These are phyloP conservation scores for Streblospio benedicti DNA, from an alignment of 1,140 invertebrate genomes.

Conservation along the genomic window DNA sequence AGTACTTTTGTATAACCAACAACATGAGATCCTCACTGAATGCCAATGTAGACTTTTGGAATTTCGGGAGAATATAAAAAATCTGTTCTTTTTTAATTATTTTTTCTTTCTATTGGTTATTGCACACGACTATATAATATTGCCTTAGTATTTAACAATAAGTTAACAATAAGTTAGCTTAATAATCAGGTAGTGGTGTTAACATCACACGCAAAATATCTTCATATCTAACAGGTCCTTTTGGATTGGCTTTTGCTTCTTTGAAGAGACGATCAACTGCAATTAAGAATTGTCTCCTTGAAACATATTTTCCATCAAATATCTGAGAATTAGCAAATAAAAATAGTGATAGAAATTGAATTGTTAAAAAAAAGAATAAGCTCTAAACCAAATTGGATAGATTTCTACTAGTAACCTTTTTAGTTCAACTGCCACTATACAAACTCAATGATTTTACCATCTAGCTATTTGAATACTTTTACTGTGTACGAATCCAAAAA, in stretches of 20 bases:
- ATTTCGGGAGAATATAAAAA: no score
- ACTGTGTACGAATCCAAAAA: no score
- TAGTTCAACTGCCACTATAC: neutral
- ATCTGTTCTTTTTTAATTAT: no score
- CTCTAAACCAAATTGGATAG: neutral
- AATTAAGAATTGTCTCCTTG: slow-evolving; percentile 30
- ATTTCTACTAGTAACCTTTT: neutral
- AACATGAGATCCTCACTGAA: no score
- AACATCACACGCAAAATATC: slow-evolving; percentile 89
- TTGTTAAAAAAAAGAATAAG: neutral
- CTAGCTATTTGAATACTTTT: neutral
- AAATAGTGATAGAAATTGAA: slow-evolving; percentile 1
- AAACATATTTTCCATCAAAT: slow-evolving; percentile 2
- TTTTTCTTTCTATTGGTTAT: no score
- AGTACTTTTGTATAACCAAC: no score
- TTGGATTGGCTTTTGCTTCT: slow-evolving; percentile 78
- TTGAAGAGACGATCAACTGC: slow-evolving; percentile 83
- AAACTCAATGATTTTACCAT: neutral
- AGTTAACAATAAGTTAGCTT: no score
- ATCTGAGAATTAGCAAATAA: slow-evolving; percentile 5
- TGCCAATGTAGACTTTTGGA: no score
- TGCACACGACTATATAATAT: no score
- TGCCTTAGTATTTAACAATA: no score
- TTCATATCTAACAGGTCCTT: slow-evolving; percentile 75
- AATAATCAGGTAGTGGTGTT: slow-evolving; percentile 89